Conservation (phyloP, 2,113 vertebrate genomes). For the Gasterosteus aculeatus region DNA sequence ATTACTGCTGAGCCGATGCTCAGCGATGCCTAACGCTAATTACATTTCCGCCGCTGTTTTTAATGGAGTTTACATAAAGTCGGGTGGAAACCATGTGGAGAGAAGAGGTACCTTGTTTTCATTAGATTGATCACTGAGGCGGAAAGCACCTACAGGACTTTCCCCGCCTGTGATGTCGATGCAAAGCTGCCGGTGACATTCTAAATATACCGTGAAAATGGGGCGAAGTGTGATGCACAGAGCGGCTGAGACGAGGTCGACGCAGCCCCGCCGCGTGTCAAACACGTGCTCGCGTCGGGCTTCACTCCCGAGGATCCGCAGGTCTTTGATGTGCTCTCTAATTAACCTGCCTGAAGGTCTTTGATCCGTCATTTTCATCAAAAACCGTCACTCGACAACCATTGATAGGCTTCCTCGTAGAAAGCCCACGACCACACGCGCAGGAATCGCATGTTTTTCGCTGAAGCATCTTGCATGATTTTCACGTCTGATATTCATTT, state of each 20-base stretch:
- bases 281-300: constrained; percentile 11
- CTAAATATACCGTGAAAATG: constrained; percentile 19
- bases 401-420: constrained; percentile 10
- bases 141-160: constrained; percentile 44
- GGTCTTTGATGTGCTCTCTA: constrained; percentile 55
- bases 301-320: constrained; percentile 14
- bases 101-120: constrained; percentile 59
- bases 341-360: constrained; percentile 50
- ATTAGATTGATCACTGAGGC: constrained; percentile 65
- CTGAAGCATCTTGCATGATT: not conserved
- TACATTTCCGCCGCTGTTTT: constrained; percentile 71
- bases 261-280: not conserved
- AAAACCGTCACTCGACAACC: constrained; percentile 14
- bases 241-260: constrained; percentile 18
- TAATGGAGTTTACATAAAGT: constrained; percentile 73
- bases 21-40: constrained; percentile 72
- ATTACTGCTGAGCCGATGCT: constrained; percentile 59
- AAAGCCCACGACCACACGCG: not conserved
- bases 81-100: constrained; percentile 57
- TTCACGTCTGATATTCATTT: not conserved
- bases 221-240: not conserved
- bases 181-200: constrained; percentile 36
- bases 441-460: not conserved
- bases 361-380: constrained; percentile 57
- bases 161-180: constrained; percentile 22